A percentile compares a stretch with the other conserved stretches of the same genome.
These are phyloP conservation scores for Bos indicus DNA, from an alignment of 2,113 vertebrate species.

Conservation along the genomic window DNA sequence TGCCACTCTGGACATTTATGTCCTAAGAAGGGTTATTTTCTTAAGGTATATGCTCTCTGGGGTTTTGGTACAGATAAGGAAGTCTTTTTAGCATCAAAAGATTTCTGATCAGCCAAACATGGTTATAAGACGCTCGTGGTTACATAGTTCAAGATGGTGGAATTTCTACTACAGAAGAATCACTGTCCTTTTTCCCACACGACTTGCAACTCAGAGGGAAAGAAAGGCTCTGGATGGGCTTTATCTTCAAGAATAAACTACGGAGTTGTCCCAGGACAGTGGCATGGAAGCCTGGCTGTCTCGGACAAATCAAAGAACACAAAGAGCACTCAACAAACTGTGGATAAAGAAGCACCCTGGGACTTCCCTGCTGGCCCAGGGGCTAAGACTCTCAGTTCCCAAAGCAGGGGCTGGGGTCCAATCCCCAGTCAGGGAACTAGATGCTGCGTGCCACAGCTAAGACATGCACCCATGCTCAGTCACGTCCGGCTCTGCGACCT, in stretches of 20 bases:
- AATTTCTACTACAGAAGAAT: neutral
- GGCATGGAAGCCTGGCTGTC: neutral
- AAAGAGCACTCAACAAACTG: rapidly evolving
- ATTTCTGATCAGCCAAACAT: neutral
- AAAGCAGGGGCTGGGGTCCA: neutral
- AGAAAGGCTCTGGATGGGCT: neutral
- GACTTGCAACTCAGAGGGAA: neutral
- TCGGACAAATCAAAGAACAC: neutral
- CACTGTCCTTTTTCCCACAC: rapidly evolving
- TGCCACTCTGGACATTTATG: neutral
- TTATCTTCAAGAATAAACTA: neutral
- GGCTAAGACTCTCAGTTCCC: neutral
- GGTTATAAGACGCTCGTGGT: neutral
- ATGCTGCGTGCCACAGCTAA: neutral
- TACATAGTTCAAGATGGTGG: too few species aligned
- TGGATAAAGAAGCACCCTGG: neutral
- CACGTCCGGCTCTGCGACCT: rapidly evolving
- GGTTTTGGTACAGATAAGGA: neutral
- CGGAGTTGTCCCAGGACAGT: neutral
- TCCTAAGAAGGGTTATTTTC: neutral
- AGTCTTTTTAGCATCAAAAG: neutral
- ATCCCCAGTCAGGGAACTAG: neutral
- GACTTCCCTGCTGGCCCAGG: neutral
- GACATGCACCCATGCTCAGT: neutral
- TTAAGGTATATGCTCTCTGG: neutral